Evolutionary conservation across 2,113 vertebrate genomes (phyloP).

Genomic region (Stegastes partitus): DNA sequence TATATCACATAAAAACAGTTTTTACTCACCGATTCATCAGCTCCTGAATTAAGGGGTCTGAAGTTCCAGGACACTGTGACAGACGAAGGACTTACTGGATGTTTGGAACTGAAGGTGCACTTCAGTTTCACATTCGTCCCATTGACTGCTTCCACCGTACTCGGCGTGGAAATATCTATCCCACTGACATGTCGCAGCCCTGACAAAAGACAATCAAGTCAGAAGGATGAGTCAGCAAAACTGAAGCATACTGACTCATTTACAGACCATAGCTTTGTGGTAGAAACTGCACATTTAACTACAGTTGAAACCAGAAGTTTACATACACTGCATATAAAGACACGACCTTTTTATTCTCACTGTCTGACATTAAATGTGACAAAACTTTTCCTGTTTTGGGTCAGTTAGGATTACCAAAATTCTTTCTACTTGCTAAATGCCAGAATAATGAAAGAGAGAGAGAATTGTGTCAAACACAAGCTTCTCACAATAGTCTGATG

Average conservation of each 20-base stretch:
- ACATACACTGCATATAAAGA: too few relatives aligned
- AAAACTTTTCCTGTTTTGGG: too few relatives aligned
- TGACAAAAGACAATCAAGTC: slow-evolving; percentile 54
- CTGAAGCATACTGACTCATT: background rate
- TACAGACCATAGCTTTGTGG: background rate
- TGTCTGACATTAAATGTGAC: too few relatives aligned
- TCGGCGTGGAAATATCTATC: slow-evolving; percentile 85
- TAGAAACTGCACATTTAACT: too few relatives aligned
- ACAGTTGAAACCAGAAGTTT: too few relatives aligned
- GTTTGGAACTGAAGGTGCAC: slow-evolving; percentile 90
- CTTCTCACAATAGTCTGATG: too few relatives aligned
- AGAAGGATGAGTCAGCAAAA: background rate
- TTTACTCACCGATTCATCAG: slow-evolving; percentile 86
- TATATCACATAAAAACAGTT: background rate
- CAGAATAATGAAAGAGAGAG: too few relatives aligned
- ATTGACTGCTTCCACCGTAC: slow-evolving; percentile 87
- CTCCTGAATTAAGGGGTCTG: slow-evolving; percentile 76
- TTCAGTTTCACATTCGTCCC: slow-evolving; percentile 90
- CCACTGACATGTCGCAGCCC: slow-evolving; percentile 77
- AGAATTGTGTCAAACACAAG: too few relatives aligned
- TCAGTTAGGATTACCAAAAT: too few relatives aligned
- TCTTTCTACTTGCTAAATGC: too few relatives aligned
- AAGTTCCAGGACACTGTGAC: slow-evolving; percentile 90
- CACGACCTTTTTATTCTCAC: too few relatives aligned
- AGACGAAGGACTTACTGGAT: slow-evolving; percentile 71